These are phyloP conservation scores for Phyllotreta cruciferae DNA, from an alignment of 2,888 invertebrate genomes.

Conservation along the genomic window DNA sequence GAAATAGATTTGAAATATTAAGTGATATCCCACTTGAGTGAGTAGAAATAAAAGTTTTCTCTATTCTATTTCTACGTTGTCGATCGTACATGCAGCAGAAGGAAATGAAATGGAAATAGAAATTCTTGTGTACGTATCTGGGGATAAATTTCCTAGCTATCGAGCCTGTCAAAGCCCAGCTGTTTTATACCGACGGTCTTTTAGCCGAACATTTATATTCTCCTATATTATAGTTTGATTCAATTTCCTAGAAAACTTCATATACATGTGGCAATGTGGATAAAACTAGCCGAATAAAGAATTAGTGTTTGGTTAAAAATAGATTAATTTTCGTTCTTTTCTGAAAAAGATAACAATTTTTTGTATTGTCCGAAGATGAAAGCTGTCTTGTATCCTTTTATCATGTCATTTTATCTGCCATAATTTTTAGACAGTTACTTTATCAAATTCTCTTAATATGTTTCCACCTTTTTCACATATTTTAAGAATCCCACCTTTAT, in stretches of 20 bases:
- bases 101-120: constrained; percentile 17
- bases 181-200: constrained; percentile 10
- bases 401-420: no score
- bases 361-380: no score
- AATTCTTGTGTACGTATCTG: background rate
- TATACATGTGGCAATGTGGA: background rate
- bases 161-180: constrained; percentile 9
- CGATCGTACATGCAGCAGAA: background rate
- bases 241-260: constrained; percentile 7
- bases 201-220: constrained; percentile 1
- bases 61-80: background rate
- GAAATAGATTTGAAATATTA: no score
- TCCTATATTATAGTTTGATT: background rate
- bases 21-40: background rate
- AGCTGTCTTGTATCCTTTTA: no score
- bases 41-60: background rate
- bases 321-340: no score
- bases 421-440: no score
- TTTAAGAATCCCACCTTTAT: no score
- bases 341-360: no score
- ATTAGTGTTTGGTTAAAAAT: no score
- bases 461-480: no score
- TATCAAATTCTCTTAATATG: no score
- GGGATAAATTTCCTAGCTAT: constrained; percentile 8
- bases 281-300: no score